Base-by-base conservation (phyloP, 2,113 vertebrate genomes). In the Cephalopterus ornatus region DNA sequence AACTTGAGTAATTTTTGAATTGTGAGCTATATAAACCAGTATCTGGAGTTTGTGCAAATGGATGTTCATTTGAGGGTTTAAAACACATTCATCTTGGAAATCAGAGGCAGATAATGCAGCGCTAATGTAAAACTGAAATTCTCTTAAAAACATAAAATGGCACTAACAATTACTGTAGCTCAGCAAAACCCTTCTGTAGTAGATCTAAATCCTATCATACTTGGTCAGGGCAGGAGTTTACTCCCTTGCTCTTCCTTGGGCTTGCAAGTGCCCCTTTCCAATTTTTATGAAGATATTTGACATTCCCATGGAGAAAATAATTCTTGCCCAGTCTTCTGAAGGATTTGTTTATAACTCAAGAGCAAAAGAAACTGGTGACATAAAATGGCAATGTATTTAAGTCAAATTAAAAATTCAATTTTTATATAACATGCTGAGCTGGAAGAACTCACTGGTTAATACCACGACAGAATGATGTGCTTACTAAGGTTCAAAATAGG, bases 1-100 rank as follows among this genome's bases (percentile, higher is more conserved):
- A 98, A 98, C 98, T 91, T 42, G 77, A 96, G 96, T 98, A 97
- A 93, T 98, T 97, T 98, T 95, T 97, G 91, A 98, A 97, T 87
- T 96, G 96, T 85, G 94, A 96, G 76, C 81, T 94, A 56, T 88
- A 92, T 93, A 97, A 98, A 96, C 80, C 61, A 79, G 67, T 91
- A 96, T 86, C 91, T 66, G 55, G 94, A 97, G 92, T 97, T 97
- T 93, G 95, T 96, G 95, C 94, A 97, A 97, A 98, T 97, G 95
- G 94, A 82, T 90, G 78, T 89, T 97, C 95, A 96, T 95, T 52
- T 92, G 87, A 89, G 76, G 49, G 86, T 89, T 95, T 96, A 97
- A 98, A 93, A 97, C 86, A 94, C 61, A 95, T 97, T 97, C 91
- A 92, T 96, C 96, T 95, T 61, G 33, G 61, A 97, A 98, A 98